Conservation (phyloP, 2,113 vertebrate species). For the Redunca redunca region DNA sequence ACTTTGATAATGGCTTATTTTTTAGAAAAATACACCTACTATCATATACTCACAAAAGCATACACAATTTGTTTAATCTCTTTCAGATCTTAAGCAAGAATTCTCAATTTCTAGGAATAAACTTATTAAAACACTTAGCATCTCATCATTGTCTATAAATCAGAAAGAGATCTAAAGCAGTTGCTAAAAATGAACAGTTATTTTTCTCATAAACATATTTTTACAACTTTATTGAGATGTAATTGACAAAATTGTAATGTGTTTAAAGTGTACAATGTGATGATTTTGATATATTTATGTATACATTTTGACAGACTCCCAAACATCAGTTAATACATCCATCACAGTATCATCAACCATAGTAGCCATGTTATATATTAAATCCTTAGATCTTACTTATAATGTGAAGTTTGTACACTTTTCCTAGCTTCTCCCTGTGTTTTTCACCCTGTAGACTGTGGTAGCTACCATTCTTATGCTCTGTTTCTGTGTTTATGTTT, state of each 20-base stretch:
- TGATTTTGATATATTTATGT: neutral
- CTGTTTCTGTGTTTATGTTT: neutral
- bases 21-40: neutral
- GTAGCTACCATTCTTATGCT: neutral
- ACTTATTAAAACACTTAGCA: neutral
- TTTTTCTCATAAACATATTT: neutral
- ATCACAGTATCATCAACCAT: neutral
- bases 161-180: neutral
- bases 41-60: neutral
- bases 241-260: neutral
- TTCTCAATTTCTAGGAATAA: neutral
- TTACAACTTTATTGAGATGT: neutral
- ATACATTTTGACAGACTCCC: neutral
- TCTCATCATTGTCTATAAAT: neutral
- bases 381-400: neutral
- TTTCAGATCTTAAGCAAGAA: neutral
- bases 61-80: neutral
- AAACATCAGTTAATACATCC: neutral
- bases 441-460: neutral
- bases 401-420: neutral
- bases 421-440: neutral
- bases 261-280: neutral
- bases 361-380: neutral
- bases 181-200: neutral
- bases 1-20: neutral